Base-by-base conservation (phyloP, 2,888 invertebrate genomes). In the Macrophya annulata region DNA sequence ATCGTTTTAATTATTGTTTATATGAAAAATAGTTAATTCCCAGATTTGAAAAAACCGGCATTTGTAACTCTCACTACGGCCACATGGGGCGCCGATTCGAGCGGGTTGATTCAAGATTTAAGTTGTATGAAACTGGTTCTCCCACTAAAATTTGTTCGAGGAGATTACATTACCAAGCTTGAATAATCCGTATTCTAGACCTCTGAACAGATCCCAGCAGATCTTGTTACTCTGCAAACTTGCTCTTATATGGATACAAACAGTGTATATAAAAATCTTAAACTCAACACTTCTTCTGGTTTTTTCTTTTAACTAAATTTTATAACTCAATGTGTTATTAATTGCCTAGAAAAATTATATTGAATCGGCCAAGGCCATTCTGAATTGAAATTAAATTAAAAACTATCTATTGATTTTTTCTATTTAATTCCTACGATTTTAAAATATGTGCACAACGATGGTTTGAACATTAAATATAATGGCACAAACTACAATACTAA, bases 111-210 rank as follows among this genome's bases (percentile, higher is more conserved):
- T 68, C 25, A 83, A 83, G 83, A 37, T 72, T 65, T 43, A 84
- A 85, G 89, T 87, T 85, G 83, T 76, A 84, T 71, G 59, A 82
- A 86, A 86, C 86, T 85, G 86, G 86, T 86, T 86, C 86, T 86
- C 86, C 86, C 86, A 86, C 86, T 85, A 83, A 81, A 86, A 86
- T 86, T 85, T 83, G 85, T 83, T 40, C 17, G 37, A 68, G 62
- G 72, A 85, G 71, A 86, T 85, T 85, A 83, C 83, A 51, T 84
- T 85, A 83, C 71, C 82, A 68, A 84, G 86, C 74, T 84, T 71
- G 79, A 21, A 43, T 48, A 72, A 82, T 83, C 12, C 21, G 82
- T 81, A 85, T 85, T 83, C 83, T 68, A 51, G 25, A 68, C 37
- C 0, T 83, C 25, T 48, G 25, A 37, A 43, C 71, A 68, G 83